A percentile compares a stretch with the other conserved stretches of the same genome.
These are phyloP conservation scores for Ceratosolen solmsi DNA, from an alignment of 1,140 invertebrate genomes.

Conservation along the genomic window DNA sequence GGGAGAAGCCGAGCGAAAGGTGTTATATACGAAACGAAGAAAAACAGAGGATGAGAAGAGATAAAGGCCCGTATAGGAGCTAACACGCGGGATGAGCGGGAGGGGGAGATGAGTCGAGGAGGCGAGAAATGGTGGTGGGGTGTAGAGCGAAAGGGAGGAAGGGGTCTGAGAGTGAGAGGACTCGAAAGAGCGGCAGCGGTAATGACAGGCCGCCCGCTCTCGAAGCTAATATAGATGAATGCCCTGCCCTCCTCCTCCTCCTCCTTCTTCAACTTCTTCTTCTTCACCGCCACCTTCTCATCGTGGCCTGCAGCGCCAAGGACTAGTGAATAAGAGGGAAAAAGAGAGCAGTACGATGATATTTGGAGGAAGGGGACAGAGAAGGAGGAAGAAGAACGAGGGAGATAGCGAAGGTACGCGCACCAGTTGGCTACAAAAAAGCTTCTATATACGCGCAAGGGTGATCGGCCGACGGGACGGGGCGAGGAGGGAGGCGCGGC, in stretches of 20 bases:
- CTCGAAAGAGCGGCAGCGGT: slow-evolving; percentile 65
- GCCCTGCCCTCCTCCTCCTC: slow-evolving; percentile 68
- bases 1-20: slow-evolving; percentile 43
- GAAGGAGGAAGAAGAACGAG: background rate
- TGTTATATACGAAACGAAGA: slow-evolving; percentile 40
- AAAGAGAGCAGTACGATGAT: background rate
- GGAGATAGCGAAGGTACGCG: background rate
- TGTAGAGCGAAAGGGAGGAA: background rate
- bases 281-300: slow-evolving; percentile 53
- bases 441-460: background rate
- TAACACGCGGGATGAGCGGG: slow-evolving; percentile 24
- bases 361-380: background rate
- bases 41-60: slow-evolving; percentile 37
- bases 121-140: slow-evolving; percentile 21
- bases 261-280: slow-evolving; percentile 8
- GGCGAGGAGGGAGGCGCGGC: slow-evolving; percentile 35
- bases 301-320: slow-evolving; percentile 60
- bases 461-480: background rate
- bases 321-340: slow-evolving; percentile 25
- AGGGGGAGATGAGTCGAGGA: slow-evolving; percentile 16
- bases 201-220: slow-evolving; percentile 74
- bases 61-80: slow-evolving; percentile 11
- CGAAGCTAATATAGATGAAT: slow-evolving; percentile 75
- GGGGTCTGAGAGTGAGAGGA: background rate
- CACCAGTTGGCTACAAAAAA: slow-evolving; percentile 19